Conservation (phyloP, 1,140 invertebrate genomes). For the Triops longicaudatus region DNA sequence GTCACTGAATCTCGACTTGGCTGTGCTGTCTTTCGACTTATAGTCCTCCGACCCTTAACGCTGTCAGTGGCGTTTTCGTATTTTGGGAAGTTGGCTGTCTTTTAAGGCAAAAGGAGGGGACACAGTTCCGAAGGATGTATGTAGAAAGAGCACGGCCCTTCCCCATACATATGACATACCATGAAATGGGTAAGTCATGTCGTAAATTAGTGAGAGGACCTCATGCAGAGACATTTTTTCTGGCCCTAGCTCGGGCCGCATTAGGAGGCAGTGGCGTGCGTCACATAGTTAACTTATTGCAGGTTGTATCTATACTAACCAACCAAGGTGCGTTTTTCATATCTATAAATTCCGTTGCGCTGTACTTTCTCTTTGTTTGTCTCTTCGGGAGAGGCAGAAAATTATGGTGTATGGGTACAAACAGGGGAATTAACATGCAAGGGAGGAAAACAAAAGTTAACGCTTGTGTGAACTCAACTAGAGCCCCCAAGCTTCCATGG, state of each 20-base stretch:
- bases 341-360: background rate
- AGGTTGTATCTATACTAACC: background rate
- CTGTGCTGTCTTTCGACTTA: background rate
- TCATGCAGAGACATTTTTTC: background rate
- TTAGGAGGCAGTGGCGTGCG: background rate
- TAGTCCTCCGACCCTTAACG: background rate
- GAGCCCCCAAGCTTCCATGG: background rate
- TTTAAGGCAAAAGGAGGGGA: background rate
- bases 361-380: background rate
- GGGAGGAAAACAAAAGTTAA: too few relatives aligned
- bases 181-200: conserved; percentile 12
- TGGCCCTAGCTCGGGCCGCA: background rate
- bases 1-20: background rate
- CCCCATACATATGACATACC: background rate
- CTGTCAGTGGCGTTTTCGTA: background rate
- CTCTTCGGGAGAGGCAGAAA: background rate
- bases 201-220: background rate
- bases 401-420: background rate
- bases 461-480: background rate
- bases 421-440: background rate
- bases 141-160: background rate
- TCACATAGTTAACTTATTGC: background rate
- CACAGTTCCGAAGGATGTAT: background rate
- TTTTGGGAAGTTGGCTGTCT: background rate
- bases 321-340: background rate